Percentiles rank a stretch among this genome's conserved stretches.
Evolutionary conservation across 2,888 invertebrate genomes (phyloP).

Genomic region (Papilio protenor): DNA sequence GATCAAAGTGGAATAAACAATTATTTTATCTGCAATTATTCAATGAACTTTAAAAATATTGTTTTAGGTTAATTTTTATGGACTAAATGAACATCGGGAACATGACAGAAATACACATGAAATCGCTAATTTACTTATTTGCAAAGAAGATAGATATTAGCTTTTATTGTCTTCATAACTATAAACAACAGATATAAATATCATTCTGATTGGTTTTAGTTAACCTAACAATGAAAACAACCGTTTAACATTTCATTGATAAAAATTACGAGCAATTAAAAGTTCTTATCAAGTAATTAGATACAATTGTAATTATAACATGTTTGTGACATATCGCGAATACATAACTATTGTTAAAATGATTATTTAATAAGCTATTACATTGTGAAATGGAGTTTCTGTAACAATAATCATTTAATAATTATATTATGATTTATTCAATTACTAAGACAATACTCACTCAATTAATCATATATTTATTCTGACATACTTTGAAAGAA

Average conservation of each 20-base stretch:
- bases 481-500: not conserved
- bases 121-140: not conserved
- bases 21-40: not conserved
- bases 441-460: not conserved
- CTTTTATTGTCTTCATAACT: not conserved
- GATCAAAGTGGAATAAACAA: not conserved
- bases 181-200: constrained; percentile 8
- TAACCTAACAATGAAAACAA: not conserved
- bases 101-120: not conserved
- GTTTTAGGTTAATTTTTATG: too few relatives aligned
- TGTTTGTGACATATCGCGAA: constrained; percentile 7
- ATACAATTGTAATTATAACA: constrained; percentile 7
- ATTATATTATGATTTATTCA: not conserved
- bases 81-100: too few relatives aligned
- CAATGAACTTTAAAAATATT: too few relatives aligned
- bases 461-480: not conserved
- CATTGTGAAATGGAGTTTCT: not conserved
- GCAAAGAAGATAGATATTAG: not conserved
- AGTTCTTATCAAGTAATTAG: constrained; percentile 26
- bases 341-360: constrained; percentile 9
- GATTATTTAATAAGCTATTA: not conserved
- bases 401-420: not conserved
- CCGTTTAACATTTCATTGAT: constrained; percentile 10
- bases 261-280: constrained; percentile 12
- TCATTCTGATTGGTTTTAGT: not conserved